A percentile compares a stretch with the other conserved stretches of the same genome.
Evolutionary conservation across 2,113 vertebrate species (phyloP).

Genomic region (Macquaria ambigua): DNA sequence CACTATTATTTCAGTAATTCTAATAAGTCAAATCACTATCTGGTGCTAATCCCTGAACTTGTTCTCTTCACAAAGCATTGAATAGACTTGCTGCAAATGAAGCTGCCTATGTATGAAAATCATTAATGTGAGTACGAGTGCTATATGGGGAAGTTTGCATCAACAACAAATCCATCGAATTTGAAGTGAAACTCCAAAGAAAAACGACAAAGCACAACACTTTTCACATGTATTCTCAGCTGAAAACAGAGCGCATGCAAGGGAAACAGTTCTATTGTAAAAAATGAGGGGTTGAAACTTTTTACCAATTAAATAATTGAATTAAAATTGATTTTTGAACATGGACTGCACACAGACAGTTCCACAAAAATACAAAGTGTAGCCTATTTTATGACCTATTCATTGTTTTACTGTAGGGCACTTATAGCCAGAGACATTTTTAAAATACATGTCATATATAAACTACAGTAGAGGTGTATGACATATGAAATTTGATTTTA

Average conservation of each 20-base stretch:
- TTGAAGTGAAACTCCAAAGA: background rate
- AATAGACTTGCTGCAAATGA: conserved; percentile 12
- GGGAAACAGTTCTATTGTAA: background rate
- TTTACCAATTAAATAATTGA: background rate
- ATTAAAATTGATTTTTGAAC: background rate
- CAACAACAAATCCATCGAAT: background rate
- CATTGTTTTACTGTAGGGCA: background rate
- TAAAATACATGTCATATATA: background rate
- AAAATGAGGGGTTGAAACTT: background rate
- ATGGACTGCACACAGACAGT: background rate
- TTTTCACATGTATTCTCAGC: background rate
- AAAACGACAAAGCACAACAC: conserved; percentile 1
- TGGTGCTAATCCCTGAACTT: conserved; percentile 32
- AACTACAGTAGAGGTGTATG: background rate
- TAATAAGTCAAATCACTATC: conserved; percentile 43
- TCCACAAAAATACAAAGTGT: background rate
- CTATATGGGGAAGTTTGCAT: background rate
- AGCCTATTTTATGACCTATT: background rate
- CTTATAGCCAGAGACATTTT: background rate
- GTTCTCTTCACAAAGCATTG: background rate
- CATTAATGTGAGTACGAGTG: background rate
- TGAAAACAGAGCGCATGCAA: background rate
- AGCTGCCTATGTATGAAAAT: background rate
- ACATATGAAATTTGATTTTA: background rate
- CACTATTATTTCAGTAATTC: conserved; percentile 36